Evolutionary conservation across 2,888 invertebrate genomes (phyloP), one percentile per base, ranked within the genome.

Genomic region (Aphodius sticticus): DNA sequence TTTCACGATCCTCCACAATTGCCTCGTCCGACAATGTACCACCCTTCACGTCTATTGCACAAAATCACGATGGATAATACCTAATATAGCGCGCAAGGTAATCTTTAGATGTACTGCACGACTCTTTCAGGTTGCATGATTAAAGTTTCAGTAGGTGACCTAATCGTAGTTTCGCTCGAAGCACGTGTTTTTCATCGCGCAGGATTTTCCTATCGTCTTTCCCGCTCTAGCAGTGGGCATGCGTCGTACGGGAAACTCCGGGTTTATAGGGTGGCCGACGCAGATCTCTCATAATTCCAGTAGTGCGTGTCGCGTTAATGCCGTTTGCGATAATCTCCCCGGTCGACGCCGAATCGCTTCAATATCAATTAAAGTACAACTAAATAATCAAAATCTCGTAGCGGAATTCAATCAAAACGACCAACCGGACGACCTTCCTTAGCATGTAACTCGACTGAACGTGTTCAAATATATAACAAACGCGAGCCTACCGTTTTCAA

Each of bases 231-330:
- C 12, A 35, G 71, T 76, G 69, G 76, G 74, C 79, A 72, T 77
- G 77, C 77, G 77, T 37, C 76, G 36, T 79, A 83, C 81, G 83
- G 80, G 80, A 82, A 82, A 82, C 81, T 81, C 77, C 81, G 79
- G 81, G 79, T 80, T 69, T 53, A 81, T 78, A 79, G 81, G 81
- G 81, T 80, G 81, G 80, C 80, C 82, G 82, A 81, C 76, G 79
- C 78, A 80, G 79, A 77, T 80, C 78, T 80, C 78, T 79, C 78
- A 77, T 77, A 81, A 80, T 81, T 82, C 81, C 80, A 81, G 81
- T 81, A 81, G 83, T 83, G 83, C 82, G 81, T 82, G 80, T 82
- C 81, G 82, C 83, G 83, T 83, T 79, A 80, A 81, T 83, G 81
- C 79, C 78, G 79, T 79, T 81, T 82, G 81, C 72, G 80, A 79